A percentile compares a stretch with the other conserved stretches of the same genome.
phyloP scores from a whole-genome alignment of 2,797 vertebrate genomes.

The Sitta carolinensis region DNA sequence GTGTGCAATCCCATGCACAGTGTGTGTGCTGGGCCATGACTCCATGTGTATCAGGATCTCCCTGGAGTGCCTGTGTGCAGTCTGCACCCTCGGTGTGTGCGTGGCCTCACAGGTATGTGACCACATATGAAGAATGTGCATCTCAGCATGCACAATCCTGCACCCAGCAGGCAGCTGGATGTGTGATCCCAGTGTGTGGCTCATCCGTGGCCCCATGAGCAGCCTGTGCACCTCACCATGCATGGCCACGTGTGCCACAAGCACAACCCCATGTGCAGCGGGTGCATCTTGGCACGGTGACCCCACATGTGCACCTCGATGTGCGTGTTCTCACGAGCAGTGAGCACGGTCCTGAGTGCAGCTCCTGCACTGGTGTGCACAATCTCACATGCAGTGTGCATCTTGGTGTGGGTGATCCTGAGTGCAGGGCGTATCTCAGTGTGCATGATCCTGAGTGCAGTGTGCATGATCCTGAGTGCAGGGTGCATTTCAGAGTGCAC shows the following conservation, averaged over 20 bases:
- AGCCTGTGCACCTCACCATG: neutral
- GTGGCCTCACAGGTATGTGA: neutral
- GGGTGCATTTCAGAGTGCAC: too few relatives aligned
- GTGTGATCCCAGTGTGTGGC: neutral
- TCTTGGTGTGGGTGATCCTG: neutral
- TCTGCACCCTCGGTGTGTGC: neutral
- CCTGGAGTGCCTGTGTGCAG: neutral
- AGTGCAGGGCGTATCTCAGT: neutral
- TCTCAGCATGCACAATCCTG: fast-evolving
- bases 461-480: neutral
- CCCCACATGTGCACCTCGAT: fast-evolving
- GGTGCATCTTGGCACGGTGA: fast-evolving
- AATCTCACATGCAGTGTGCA: neutral
- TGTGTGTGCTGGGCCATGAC: neutral
- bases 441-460: too few relatives aligned
- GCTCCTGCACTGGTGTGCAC: fast-evolving
- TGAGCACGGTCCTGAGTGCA: fast-evolving
- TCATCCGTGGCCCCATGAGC: neutral
- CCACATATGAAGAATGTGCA: neutral
- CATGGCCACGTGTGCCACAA: neutral
- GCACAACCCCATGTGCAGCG: fast-evolving
- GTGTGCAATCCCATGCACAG: neutral
- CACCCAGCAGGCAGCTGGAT: fast-evolving
- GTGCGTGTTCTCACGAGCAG: fast-evolving
- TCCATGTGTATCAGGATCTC: neutral